Evolutionary conservation across 2,888 invertebrate species (phyloP).

Genomic region (Machimus rusticus): DNA sequence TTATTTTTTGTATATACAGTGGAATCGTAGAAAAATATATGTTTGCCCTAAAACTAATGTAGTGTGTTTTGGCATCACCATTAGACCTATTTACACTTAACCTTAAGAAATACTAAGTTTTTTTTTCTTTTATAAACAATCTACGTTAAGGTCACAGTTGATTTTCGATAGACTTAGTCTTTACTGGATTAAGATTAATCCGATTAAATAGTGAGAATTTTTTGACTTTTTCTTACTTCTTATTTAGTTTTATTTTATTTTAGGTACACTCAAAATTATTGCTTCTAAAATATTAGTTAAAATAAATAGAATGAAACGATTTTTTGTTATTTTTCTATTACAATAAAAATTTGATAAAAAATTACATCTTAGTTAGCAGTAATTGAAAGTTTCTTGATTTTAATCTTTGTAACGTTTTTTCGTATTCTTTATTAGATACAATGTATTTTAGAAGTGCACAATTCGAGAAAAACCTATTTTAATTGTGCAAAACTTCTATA

Average conservation of each 20-base stretch:
- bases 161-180: conserved; percentile 19
- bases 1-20: conserved; percentile 35
- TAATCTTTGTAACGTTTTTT: not conserved
- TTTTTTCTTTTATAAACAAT: not conserved
- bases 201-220: not conserved
- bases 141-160: conserved; percentile 28
- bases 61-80: conserved; percentile 30
- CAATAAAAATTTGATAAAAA: not conserved
- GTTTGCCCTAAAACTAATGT: conserved; percentile 32
- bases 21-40: conserved; percentile 47
- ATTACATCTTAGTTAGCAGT: not conserved
- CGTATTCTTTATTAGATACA: not conserved
- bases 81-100: conserved; percentile 10
- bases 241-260: not conserved
- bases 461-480: not conserved
- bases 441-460: no score
- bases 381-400: not conserved
- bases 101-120: conserved; percentile 1
- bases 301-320: not conserved
- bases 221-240: not conserved
- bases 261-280: not conserved
- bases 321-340: not conserved
- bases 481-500: not conserved
- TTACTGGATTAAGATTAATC: not conserved
- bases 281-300: not conserved